Evolutionary conservation across 2,797 vertebrate genomes (phyloP).

Genomic region (Myotis planiceps): DNA sequence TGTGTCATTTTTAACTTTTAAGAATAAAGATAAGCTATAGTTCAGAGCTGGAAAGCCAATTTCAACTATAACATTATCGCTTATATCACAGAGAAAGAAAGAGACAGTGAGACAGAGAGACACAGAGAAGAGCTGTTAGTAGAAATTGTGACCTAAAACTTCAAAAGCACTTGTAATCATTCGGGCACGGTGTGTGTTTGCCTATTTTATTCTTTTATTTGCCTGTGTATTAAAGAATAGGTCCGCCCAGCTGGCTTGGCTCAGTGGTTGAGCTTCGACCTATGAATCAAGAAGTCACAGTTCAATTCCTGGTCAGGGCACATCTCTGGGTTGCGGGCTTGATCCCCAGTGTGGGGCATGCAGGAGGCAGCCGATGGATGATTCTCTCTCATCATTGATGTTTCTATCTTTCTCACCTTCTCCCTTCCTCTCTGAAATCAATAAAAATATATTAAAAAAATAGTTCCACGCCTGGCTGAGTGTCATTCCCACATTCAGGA

Average conservation of each 20-base stretch:
- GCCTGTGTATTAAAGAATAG: not conserved
- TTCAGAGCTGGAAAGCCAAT: constrained; percentile 4
- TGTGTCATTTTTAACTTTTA: constrained; percentile 9
- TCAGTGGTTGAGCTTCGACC: too few species aligned
- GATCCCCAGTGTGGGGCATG: too few species aligned
- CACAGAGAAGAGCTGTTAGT: not conserved
- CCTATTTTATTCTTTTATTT: not conserved
- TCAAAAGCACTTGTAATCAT: not conserved
- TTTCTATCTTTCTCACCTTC: too few species aligned
- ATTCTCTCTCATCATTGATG: too few species aligned
- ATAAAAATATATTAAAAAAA: not conserved
- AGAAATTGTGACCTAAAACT: not conserved
- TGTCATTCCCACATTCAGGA: not conserved
- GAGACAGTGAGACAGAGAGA: not conserved
- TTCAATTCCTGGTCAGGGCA: too few species aligned
- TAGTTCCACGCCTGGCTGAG: not conserved
- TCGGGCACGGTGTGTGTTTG: not conserved
- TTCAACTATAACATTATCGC: not conserved
- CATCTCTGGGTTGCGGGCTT: too few species aligned
- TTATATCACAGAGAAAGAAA: not conserved
- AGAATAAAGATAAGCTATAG: not conserved
- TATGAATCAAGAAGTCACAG: too few species aligned
- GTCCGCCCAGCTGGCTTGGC: not conserved
- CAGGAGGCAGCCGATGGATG: too few species aligned
- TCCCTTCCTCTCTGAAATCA: too few species aligned